Percentiles rank a stretch among this genome's conserved stretches.
Conservation (phyloP, 2,113 vertebrate genomes). For the Psammodynastes pulverulentus region DNA sequence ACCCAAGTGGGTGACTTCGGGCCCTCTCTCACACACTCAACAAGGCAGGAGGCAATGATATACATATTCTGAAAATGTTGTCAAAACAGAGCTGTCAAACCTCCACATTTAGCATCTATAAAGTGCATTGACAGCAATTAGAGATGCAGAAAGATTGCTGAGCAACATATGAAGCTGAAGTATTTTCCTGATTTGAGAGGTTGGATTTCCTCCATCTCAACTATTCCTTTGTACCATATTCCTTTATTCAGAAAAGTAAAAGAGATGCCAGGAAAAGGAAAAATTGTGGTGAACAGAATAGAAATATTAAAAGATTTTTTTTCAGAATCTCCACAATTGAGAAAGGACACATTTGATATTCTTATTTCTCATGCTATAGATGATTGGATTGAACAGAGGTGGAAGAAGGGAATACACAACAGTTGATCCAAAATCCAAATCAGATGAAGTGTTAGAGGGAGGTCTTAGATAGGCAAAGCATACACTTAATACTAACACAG, state of each 20-base stretch:
- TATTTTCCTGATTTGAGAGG: neutral
- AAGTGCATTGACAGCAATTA: too few species aligned
- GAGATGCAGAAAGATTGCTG: neutral
- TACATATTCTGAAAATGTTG: too few species aligned
- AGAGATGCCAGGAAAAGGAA: neutral
- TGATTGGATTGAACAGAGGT: neutral
- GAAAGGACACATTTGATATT: neutral
- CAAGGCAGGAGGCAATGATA: too few species aligned
- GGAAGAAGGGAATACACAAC: neutral
- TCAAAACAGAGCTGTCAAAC: too few species aligned
- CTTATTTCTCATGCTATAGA: neutral
- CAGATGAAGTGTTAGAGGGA: neutral
- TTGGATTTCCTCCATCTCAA: neutral
- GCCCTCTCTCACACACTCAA: too few species aligned
- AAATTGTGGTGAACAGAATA: neutral
- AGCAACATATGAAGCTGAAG: neutral
- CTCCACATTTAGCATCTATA: too few species aligned
- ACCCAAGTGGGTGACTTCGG: too few species aligned
- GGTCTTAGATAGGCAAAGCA: neutral
- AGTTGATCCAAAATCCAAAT: neutral
- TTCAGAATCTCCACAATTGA: neutral
- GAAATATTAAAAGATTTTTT: neutral
- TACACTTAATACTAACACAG: neutral
- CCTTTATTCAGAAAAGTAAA: neutral
- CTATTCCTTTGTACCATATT: neutral